Evolutionary conservation across 2,113 vertebrate genomes (phyloP).

Genomic region (Atherinomorus stipes): DNA sequence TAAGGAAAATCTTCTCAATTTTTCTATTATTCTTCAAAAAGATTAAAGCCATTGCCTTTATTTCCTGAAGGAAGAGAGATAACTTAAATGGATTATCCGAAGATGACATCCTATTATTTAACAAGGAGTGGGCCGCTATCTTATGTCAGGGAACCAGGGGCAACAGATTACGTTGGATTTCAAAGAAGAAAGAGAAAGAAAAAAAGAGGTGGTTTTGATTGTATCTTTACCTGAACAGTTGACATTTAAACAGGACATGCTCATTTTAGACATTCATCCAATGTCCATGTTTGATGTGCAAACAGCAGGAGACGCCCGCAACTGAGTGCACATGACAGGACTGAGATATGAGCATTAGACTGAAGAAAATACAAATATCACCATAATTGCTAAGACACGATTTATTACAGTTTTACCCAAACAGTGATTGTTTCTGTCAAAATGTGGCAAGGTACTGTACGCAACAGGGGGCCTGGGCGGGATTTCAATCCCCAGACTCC

Average conservation of each 20-base stretch:
- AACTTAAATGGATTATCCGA: constrained; percentile 29
- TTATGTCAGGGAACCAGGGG: constrained; percentile 26
- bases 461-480: too few species aligned
- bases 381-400: background rate
- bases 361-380: constrained; percentile 30
- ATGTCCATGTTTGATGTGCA: constrained; percentile 18
- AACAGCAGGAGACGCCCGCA: constrained; percentile 28
- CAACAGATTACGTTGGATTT: constrained; percentile 21
- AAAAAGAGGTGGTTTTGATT: constrained; percentile 36
- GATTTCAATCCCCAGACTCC: too few species aligned
- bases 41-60: background rate
- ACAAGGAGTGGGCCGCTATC: background rate
- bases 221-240: constrained; percentile 38
- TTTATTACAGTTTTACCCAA: too few species aligned
- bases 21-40: background rate
- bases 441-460: too few species aligned
- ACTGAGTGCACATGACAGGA: constrained; percentile 14
- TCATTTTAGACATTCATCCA: constrained; percentile 31
- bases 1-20: background rate
- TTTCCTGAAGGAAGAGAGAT: background rate
- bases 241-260: constrained; percentile 51
- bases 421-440: too few species aligned
- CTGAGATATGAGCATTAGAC: background rate
- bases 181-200: background rate
- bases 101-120: constrained; percentile 24